These are phyloP conservation scores for Anagyrus pseudococci DNA, from an alignment of 2,888 invertebrate genomes.

Conservation along the genomic window DNA sequence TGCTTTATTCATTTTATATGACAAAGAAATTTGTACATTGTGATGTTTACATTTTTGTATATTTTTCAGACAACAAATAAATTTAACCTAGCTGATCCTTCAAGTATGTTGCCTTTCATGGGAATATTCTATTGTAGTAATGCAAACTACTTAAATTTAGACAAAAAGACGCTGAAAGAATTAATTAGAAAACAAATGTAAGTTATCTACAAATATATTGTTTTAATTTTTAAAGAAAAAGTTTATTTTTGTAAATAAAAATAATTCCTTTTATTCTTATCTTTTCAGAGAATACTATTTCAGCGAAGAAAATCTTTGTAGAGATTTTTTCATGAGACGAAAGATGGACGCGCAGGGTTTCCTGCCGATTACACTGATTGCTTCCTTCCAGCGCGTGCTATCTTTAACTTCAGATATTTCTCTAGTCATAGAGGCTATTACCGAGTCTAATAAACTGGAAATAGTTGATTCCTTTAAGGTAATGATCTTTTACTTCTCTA, in stretches of 20 bases:
- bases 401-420: constrained; percentile 84
- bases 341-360: constrained; percentile 97
- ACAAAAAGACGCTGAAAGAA: constrained; percentile 77
- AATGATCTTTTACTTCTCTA: constrained; percentile 15
- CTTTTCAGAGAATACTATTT: constrained; percentile 96
- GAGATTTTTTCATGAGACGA: constrained; percentile 94
- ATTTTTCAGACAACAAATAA: constrained; percentile 39
- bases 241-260: too few relatives aligned
- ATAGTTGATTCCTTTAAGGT: constrained; percentile 79
- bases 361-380: constrained; percentile 90
- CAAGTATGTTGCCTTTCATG: constrained; percentile 66
- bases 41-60: background rate
- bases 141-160: constrained; percentile 66
- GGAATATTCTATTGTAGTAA: constrained; percentile 71
- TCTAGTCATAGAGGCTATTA: constrained; percentile 84
- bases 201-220: constrained; percentile 61
- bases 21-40: too few relatives aligned
- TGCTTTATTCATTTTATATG: too few relatives aligned
- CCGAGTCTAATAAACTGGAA: constrained; percentile 86
- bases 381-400: constrained; percentile 94
- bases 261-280: constrained; percentile 17
- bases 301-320: constrained; percentile 92
- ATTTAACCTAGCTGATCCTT: constrained; percentile 49
- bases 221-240: too few relatives aligned
- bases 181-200: constrained; percentile 91